Conservation (phyloP, 2,797 vertebrate genomes). For the Halcyon leucocephala region DNA sequence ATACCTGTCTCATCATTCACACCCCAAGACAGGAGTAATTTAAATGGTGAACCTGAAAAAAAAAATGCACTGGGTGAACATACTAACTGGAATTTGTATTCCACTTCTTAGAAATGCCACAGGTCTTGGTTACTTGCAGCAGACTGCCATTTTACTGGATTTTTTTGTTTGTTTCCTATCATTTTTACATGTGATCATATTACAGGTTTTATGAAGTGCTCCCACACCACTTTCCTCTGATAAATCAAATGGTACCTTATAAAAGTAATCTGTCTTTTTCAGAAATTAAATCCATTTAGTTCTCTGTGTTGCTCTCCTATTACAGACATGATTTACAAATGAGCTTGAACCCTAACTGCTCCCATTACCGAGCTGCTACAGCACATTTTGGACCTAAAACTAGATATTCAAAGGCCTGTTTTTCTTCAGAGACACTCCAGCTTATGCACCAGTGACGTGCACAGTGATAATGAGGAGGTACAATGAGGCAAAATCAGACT, state of each 20-base stretch:
- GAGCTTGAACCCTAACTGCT: background rate
- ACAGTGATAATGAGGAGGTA: background rate
- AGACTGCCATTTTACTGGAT: background rate
- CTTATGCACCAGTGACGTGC: background rate
- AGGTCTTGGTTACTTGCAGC: background rate
- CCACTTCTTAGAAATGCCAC: background rate
- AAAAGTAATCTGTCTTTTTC: background rate
- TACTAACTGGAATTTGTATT: background rate
- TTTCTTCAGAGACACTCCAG: background rate
- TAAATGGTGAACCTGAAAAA: background rate
- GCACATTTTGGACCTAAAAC: background rate
- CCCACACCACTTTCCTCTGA: background rate
- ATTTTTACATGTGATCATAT: background rate
- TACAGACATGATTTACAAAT: background rate
- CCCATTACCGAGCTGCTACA: background rate
- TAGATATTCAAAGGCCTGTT: background rate
- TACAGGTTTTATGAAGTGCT: background rate
- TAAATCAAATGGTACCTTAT: background rate
- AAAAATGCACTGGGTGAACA: background rate
- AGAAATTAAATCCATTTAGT: background rate
- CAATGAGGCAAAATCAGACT: background rate
- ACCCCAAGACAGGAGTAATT: background rate
- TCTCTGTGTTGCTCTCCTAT: background rate
- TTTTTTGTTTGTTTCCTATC: background rate
- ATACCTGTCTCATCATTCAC: background rate